Evolutionary conservation across 2,797 vertebrate species (phyloP), one percentile per base, ranked within the genome.

Genomic region (Sebastes oblongus): DNA sequence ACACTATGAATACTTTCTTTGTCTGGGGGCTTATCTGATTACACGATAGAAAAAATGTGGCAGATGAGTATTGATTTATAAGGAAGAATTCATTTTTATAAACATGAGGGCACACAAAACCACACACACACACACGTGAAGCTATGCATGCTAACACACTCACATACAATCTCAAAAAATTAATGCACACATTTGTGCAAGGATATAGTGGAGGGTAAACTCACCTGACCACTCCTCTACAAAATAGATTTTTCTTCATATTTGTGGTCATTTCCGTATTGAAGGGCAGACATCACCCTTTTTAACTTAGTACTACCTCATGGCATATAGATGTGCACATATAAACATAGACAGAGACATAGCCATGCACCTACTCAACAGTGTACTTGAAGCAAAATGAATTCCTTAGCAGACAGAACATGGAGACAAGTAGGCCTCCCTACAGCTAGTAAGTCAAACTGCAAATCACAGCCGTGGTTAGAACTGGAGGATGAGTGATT

Each of bases 51-150:
- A 59, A 46, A 62, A 83, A 84, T 75, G 32, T 81, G 50, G 22
- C 5, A 7, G 54, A 60, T 27, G 62, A 46, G 42, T 78, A 86
- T 85, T 81, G 84, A 87, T 86, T 83, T 75, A 65, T 2, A 46
- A 80, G 65, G 64, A 75, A 30, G 10, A 30, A 72, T 72, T 66
- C 4, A 34, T 81, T 85, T 86, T 80, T 62, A 85, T 68, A 79
- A 83, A 55, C 67, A 65, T 65, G 24, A 20, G 39, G 39, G 13
- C 39, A 42, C 39, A 42, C 39, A 42, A 42, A 42, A 42, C 39
- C 39, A 46, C 42, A 16, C 42, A 46, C 42, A 12, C 24, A 24
- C n/a, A 39, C 54, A 27, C 22, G 22, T 12, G 20, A 59, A 58
- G 58, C 65, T 14, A 9, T 42, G 27, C 30, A 68, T 76, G 68